Evolutionary conservation across 2,113 vertebrate species (phyloP).

Genomic region (Turnix velox): DNA sequence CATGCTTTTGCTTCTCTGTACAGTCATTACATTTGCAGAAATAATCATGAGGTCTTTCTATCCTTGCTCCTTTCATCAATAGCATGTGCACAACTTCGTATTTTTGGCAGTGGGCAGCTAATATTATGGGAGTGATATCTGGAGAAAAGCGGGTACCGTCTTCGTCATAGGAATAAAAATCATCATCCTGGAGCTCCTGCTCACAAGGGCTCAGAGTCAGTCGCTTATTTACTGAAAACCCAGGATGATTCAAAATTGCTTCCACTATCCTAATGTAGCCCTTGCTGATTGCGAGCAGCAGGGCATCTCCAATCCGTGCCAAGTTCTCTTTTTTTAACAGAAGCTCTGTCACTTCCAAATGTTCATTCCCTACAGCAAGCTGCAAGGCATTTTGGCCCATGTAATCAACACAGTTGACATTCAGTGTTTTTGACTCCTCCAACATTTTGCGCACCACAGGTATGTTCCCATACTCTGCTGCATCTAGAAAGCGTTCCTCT

Average conservation of each 20-base stretch:
- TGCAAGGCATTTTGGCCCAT: constrained; percentile 85
- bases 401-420: constrained; percentile 85
- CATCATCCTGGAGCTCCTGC: constrained; percentile 83
- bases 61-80: constrained; percentile 81
- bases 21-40: constrained; percentile 87
- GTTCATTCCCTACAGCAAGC: constrained; percentile 85
- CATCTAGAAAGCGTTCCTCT: constrained; percentile 84
- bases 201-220: constrained; percentile 85
- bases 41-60: constrained; percentile 87
- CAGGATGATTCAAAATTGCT: constrained; percentile 84
- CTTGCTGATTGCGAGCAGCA: constrained; percentile 88
- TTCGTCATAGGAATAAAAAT: constrained; percentile 90
- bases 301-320: constrained; percentile 85
- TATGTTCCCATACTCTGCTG: constrained; percentile 87
- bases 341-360: constrained; percentile 84
- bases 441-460: constrained; percentile 89
- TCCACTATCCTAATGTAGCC: constrained; percentile 89
- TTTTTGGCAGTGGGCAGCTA: constrained; percentile 88
- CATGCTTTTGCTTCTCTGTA: constrained; percentile 80
- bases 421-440: constrained; percentile 81
- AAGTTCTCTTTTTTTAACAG: constrained; percentile 84
- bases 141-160: constrained; percentile 89
- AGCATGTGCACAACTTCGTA: constrained; percentile 90
- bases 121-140: constrained; percentile 86
- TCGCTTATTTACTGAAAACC: constrained; percentile 78